Percentiles rank a stretch among this genome's conserved stretches.
Conservation (phyloP, 2,888 invertebrate species). For the Palloptera scutellata region DNA sequence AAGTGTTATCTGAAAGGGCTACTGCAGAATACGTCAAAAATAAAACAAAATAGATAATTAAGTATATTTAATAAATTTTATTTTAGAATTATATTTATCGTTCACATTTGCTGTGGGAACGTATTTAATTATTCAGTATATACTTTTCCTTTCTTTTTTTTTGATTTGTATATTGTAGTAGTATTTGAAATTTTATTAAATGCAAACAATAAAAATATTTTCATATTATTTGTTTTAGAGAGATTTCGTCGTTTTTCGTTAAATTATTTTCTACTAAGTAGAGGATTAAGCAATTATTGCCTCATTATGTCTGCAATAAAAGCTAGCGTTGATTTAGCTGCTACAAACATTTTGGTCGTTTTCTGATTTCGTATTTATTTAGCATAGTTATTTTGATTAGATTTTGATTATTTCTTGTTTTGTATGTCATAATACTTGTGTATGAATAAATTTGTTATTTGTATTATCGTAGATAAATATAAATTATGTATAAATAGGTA, state of each 20-base stretch:
- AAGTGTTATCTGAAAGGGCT: constrained; percentile 51
- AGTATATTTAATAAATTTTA: too few relatives aligned
- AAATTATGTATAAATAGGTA: constrained; percentile 27
- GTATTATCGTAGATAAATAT: constrained; percentile 36
- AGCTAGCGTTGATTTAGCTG: constrained; percentile 16
- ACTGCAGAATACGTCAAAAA: constrained; percentile 31
- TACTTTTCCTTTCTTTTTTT: constrained; percentile 25
- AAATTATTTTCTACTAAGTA: background rate
- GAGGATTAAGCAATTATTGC: constrained; percentile 3
- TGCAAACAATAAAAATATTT: constrained; percentile 39
- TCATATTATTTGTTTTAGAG: constrained; percentile 21
- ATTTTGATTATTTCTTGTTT: constrained; percentile 5
- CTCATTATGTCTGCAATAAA: constrained; percentile 9
- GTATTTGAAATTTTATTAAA: constrained; percentile 39
- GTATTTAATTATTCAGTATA: constrained; percentile 27
- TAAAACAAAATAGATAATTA: background rate
- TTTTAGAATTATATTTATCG: too few relatives aligned
- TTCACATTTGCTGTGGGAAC: too few relatives aligned
- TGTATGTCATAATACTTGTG: background rate
- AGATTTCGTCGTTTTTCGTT: background rate
- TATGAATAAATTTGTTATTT: background rate
- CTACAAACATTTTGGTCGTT: background rate
- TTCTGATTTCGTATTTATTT: background rate
- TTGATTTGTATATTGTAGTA: constrained; percentile 39
- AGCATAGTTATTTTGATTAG: too few relatives aligned